Evolutionary conservation across 1,140 invertebrate genomes (phyloP).

Genomic region (Drosophila auraria): DNA sequence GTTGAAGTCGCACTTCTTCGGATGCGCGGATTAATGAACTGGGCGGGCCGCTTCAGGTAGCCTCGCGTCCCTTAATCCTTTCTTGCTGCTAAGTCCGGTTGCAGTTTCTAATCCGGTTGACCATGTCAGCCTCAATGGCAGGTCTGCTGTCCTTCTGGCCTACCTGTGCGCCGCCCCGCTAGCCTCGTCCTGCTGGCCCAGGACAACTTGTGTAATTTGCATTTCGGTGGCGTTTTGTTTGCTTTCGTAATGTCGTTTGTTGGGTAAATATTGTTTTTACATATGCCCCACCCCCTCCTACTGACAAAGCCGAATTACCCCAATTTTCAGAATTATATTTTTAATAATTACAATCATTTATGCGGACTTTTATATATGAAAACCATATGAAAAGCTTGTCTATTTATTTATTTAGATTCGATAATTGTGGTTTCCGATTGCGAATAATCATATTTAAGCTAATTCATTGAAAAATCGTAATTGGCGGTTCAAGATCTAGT

Average conservation of each 20-base stretch:
- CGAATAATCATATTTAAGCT: no score
- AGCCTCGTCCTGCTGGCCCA: constrained; percentile 13
- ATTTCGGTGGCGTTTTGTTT: constrained; percentile 61
- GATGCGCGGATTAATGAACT: constrained; percentile 75
- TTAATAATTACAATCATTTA: constrained; percentile 28
- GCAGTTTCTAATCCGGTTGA: constrained; percentile 73
- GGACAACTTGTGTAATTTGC: constrained; percentile 60
- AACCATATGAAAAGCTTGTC: neutral
- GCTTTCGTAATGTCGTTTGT: constrained; percentile 60
- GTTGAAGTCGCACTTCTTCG: constrained; percentile 36
- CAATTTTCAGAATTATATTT: neutral
- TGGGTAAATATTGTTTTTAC: constrained; percentile 70
- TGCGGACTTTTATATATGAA: neutral
- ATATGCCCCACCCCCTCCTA: constrained; percentile 21
- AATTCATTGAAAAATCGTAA: no score
- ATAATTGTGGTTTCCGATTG: neutral
- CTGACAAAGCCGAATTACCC: constrained; percentile 3
- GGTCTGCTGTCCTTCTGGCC: constrained; percentile 14
- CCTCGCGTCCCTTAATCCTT: constrained; percentile 65
- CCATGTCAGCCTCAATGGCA: constrained; percentile 66
- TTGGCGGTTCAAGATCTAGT: no score
- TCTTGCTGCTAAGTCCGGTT: constrained; percentile 72
- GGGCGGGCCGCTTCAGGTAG: constrained; percentile 54
- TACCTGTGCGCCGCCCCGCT: constrained; percentile 29
- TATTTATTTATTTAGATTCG: neutral